phyloP scores from a whole-genome alignment of 2,797 vertebrate species.

The Dryobates pubescens region DNA sequence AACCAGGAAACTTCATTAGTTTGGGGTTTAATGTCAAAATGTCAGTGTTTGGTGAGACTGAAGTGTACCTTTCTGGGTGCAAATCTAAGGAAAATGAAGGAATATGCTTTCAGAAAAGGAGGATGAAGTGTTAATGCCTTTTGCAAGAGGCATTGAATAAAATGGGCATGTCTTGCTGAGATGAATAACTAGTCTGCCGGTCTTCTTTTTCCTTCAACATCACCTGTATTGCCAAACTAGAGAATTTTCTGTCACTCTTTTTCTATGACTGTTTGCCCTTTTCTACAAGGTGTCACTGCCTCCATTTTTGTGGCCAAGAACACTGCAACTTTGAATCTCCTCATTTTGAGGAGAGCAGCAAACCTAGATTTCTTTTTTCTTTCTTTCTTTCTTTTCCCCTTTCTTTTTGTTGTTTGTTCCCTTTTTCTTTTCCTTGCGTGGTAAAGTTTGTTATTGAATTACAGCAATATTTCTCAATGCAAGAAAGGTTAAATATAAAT shows the following conservation, averaged over 20 bases:
- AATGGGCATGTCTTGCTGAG: background rate
- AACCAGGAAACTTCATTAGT: background rate
- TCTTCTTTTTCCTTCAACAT: background rate
- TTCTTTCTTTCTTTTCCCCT: too few species aligned
- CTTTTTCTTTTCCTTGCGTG: too few species aligned
- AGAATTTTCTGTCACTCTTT: background rate
- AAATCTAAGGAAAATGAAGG: background rate
- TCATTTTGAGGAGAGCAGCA: background rate
- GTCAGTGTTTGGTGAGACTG: background rate
- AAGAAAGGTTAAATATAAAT: background rate
- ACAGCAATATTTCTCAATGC: background rate
- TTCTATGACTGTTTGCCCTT: background rate
- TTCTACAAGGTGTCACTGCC: background rate
- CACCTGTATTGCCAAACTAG: background rate
- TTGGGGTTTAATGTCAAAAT: conserved; percentile 24
- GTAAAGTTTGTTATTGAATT: background rate
- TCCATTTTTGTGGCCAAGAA: background rate
- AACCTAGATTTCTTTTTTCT: background rate
- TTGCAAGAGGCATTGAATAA: background rate
- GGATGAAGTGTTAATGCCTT: background rate
- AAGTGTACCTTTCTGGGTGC: background rate
- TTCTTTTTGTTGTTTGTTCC: too few species aligned
- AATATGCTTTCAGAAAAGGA: conserved; percentile 28
- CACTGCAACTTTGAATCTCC: background rate
- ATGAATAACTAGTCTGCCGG: background rate